Percentiles rank a stretch among this genome's conserved stretches.
phyloP scores from a whole-genome alignment of 2,797 vertebrate genomes.

The Sebastiscus albofasciatus region DNA sequence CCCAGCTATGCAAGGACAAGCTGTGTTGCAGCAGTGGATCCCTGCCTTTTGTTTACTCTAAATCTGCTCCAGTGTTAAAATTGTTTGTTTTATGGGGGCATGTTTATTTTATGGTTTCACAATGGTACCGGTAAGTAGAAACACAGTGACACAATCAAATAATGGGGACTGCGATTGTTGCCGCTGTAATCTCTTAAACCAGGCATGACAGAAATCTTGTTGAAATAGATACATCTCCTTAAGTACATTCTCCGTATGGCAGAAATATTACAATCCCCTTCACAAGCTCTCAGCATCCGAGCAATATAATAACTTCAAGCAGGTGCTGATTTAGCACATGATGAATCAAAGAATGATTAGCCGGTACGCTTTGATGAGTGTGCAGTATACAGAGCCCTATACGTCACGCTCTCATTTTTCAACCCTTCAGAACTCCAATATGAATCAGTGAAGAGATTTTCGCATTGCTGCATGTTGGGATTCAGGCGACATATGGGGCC shows the following conservation, averaged over 20 bases:
- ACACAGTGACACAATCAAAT: not conserved
- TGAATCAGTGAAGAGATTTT: slow-evolving; percentile 44
- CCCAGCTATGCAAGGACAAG: slow-evolving; percentile 39
- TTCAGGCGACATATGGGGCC: slow-evolving; percentile 42
- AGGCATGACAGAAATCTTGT: slow-evolving; percentile 34
- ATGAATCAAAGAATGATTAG: slow-evolving; percentile 62
- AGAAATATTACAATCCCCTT: slow-evolving; percentile 27
- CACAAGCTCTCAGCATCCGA: slow-evolving; percentile 24
- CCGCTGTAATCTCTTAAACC: slow-evolving; percentile 21
- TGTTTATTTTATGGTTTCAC: slow-evolving; percentile 4
- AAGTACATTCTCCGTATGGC: not conserved
- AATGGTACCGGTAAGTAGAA: not conserved
- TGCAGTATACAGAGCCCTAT: slow-evolving; percentile 26
- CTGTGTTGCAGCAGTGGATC: slow-evolving; percentile 33
- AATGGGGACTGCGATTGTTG: slow-evolving; percentile 7
- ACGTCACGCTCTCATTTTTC: slow-evolving; percentile 37
- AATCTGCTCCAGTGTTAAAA: slow-evolving; percentile 33
- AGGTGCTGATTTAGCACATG: slow-evolving; percentile 43
- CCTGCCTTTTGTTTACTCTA: slow-evolving; percentile 42
- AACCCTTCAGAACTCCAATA: slow-evolving; percentile 17
- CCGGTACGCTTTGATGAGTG: slow-evolving; percentile 40
- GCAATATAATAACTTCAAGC: slow-evolving; percentile 39
- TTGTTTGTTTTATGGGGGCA: slow-evolving; percentile 10
- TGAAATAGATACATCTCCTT: slow-evolving; percentile 18
- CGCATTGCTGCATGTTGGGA: slow-evolving; percentile 46